Evolutionary conservation across 2,797 vertebrate genomes (phyloP).

Genomic region (Rhyacichthys aspro): DNA sequence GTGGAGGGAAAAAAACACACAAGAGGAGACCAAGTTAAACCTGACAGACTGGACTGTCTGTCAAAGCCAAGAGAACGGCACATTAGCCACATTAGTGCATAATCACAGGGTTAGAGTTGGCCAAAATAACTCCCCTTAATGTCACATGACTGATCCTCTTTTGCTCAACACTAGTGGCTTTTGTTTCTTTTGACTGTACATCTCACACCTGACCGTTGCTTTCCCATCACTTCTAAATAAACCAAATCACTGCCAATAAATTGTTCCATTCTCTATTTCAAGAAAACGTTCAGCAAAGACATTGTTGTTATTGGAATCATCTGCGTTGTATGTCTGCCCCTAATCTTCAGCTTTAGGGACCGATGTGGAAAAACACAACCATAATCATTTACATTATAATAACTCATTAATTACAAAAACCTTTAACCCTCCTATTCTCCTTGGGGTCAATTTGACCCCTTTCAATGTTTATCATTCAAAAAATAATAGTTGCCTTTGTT

Average conservation of each 20-base stretch:
- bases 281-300: conserved; percentile 15
- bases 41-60: conserved; percentile 34
- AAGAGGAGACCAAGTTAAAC: conserved; percentile 25
- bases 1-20: conserved; percentile 34
- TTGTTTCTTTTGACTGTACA: too few relatives aligned
- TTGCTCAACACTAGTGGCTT: conserved; percentile 20
- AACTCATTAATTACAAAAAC: conserved; percentile 60
- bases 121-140: conserved; percentile 45
- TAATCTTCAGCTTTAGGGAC: conserved; percentile 31
- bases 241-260: neutral
- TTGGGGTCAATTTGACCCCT: too few relatives aligned
- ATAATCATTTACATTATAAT: neutral
- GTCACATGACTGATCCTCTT: conserved; percentile 19
- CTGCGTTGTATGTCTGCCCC: conserved; percentile 24
- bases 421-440: too few relatives aligned
- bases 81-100: conserved; percentile 51
- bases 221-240: conserved; percentile 4
- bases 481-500: too few relatives aligned
- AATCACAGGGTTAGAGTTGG: conserved; percentile 41
- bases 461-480: too few relatives aligned
- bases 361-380: conserved; percentile 37
- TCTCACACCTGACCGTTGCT: neutral
- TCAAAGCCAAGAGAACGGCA: conserved; percentile 45
- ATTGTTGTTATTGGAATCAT: conserved; percentile 28
- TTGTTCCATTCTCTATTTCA: neutral